phyloP scores from a whole-genome alignment of 2,113 vertebrate species.

The Chamaetylas fuelleborni region DNA sequence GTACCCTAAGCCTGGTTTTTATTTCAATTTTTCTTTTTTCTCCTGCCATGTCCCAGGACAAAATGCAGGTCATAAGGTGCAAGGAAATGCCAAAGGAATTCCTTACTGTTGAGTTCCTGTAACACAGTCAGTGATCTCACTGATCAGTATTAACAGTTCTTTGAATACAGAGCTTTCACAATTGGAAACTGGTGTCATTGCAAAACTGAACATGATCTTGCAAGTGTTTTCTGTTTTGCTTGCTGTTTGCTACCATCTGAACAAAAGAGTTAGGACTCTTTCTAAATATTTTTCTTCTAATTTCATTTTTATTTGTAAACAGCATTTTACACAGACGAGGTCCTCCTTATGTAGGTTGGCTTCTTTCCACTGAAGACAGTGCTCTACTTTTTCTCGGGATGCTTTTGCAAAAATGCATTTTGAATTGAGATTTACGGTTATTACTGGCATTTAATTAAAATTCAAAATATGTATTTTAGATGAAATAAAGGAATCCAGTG shows the following conservation, averaged over 20 bases:
- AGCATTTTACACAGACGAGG: not conserved
- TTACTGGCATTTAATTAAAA: not conserved
- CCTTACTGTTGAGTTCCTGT: not conserved
- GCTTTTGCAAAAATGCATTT: not conserved
- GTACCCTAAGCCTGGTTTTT: not conserved
- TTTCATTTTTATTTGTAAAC: not conserved
- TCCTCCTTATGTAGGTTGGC: not conserved
- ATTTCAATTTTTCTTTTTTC: not conserved
- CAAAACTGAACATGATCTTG: not conserved
- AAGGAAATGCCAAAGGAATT: not conserved
- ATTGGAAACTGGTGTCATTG: not conserved
- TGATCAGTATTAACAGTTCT: not conserved
- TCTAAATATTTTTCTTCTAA: not conserved
- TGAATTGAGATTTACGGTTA: not conserved
- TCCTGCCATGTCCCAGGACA: not conserved
- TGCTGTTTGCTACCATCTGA: not conserved
- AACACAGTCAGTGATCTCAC: not conserved
- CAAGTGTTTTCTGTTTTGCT: not conserved
- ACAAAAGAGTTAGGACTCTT: not conserved
- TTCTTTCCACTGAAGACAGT: not conserved
- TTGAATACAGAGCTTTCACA: not conserved
- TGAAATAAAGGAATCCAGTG: conserved; percentile 73
- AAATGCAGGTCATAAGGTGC: not conserved
- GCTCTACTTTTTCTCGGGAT: not conserved
- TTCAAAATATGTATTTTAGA: conserved; percentile 70